Evolutionary conservation across 2,888 invertebrate genomes (phyloP), one percentile per base, ranked within the genome.

Genomic region (Thecocarcelia acutangulata): DNA sequence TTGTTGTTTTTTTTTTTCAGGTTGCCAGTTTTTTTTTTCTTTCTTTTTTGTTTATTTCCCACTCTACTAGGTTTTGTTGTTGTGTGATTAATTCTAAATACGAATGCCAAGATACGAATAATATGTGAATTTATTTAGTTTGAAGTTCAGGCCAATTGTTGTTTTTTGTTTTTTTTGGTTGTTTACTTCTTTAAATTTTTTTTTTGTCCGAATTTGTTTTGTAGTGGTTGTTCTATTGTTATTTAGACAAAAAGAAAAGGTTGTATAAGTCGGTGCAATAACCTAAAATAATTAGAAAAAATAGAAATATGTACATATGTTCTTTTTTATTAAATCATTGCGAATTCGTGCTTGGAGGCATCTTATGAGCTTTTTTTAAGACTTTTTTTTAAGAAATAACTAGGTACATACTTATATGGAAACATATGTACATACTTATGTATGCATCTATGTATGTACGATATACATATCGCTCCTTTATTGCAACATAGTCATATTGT

Each of bases 221-320:
- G 12, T 44, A 5, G 33, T 50, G n/a, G 44, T 61, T 66, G 9
- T 56, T 44, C 42, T 64, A 52, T 44, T 72, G 42, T 76, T 70
- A 24, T 66, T 59, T 59, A 59, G 13, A 21, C 37, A 64, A 40
- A n/a, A 48, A 50, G n/a, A 24, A 52, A 61, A 59, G 42, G 56
- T 21, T 64, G 63, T 75, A 66, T 68, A 56, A 44, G 33, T 56
- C 64, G 70, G 78, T 82, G 82, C 82, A 82, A 82, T 82, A 82
- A 82, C 82, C 82, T 74, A 58, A 70, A 66, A 46, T 40, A 78
- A 78, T 74, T 72, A 44, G 52, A 56, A 74, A 64, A 48, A 56
- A 17, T 4, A 28, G 3, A 28, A n/a, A n/a, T n/a, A 42, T 59
- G 24, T 3, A 58, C n/a, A 37, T 24, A 54, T 15, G 12, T 33